Conservation (phyloP, 64 coral and sea anemone genomes). For the Pocillopora verrucosa region DNA sequence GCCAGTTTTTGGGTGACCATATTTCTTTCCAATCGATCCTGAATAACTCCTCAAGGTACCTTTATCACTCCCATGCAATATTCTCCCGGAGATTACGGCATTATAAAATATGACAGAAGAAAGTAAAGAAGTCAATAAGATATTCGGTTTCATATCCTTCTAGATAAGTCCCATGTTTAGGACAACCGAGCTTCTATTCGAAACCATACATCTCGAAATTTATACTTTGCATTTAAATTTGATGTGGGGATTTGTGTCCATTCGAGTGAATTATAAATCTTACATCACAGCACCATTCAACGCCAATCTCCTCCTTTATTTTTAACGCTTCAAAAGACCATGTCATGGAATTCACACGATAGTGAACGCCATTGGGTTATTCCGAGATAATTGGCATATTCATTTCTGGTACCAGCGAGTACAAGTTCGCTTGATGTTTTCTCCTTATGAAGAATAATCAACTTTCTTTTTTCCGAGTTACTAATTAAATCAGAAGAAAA, state of each 20-base stretch:
- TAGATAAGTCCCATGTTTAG: conserved; percentile 25
- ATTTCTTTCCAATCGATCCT: not conserved
- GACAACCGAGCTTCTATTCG: not conserved
- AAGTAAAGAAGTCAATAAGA: not conserved
- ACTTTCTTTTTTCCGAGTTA: not conserved
- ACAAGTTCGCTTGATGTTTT: not conserved
- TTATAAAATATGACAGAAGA: not conserved
- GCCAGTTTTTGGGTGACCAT: conserved; percentile 7
- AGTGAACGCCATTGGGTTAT: conserved; percentile 10
- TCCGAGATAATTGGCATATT: not conserved
- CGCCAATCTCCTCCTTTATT: not conserved
- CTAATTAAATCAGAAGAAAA: not conserved
- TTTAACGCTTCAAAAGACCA: conserved; percentile 33
- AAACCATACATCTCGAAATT: not conserved
- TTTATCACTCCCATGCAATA: not conserved
- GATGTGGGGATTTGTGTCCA: not conserved
- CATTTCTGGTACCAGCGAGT: conserved; percentile 19
- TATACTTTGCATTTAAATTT: not conserved
- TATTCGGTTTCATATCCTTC: conserved; percentile 21
- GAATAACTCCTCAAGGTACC: not conserved
- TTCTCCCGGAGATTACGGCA: conserved; percentile 7
- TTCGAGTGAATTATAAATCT: conserved; percentile 33
- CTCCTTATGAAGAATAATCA: not conserved
- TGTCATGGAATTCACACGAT: conserved; percentile 1
- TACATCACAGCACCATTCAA: conserved; percentile 55